Base-by-base conservation (phyloP, 2,888 invertebrate species). In the Heliconius ismenius region DNA sequence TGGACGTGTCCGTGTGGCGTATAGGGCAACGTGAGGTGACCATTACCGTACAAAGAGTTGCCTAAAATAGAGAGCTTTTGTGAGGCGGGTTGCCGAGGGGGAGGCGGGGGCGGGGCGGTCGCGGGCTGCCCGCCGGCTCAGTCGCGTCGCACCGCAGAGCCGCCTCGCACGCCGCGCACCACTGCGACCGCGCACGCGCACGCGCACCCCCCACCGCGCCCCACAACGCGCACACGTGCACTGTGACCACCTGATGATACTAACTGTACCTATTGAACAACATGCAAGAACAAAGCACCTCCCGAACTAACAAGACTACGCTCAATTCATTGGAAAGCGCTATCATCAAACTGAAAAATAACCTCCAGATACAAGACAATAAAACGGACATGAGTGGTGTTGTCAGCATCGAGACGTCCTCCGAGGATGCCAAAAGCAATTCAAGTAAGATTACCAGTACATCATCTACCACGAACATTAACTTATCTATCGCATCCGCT, bases 11-110 rank as follows among this genome's bases (percentile, higher is more conserved):
- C 91, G 91, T 93, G 93, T 93, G 92, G 26, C 15, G 26, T 62
- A 62, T 26, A 62, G 92, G 90, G 91, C 92, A 89, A 91, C 93
- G 93, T 93, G 94, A 94, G 94, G 92, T 93, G 93, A 94, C 93
- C 94, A 94, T 94, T 94, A 94, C 92, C 88, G 87, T 93, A 93
- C 93, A 94, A 94, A 93, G 93, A 93, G 92, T 93, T 94, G 92
- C 94, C 94, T 93, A 94, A 94, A 93, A 93, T 93, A 93, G 93
- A 93, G 93, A 93, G 92, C 93, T 93, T 93, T 93, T 92, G 93
- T 93, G 86, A 92, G 92, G 92, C 92, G 92, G 93, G 91, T 85
- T 88, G 87, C 86, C 85, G 85, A 84, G 89, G 86, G 87, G 91
- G 90, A 90, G 91, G 93, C 90, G 91, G 93, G 92, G 92, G 92